Evolutionary conservation across 2,797 vertebrate species (phyloP).

Genomic region (Tapirus indicus): DNA sequence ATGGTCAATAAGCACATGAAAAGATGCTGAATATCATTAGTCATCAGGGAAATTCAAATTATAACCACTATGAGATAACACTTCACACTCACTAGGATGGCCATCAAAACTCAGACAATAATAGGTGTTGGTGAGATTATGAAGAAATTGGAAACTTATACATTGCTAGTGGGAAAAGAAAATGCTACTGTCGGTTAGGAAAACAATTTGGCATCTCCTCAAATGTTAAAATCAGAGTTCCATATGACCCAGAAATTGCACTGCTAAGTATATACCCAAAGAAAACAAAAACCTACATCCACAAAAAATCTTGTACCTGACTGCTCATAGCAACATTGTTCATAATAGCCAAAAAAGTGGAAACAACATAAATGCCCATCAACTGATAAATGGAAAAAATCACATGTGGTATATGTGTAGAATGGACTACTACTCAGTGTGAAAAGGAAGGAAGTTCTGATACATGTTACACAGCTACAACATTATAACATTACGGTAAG

Average conservation of each 20-base stretch:
- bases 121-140: neutral
- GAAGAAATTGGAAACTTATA: neutral
- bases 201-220: neutral
- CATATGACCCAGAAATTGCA: neutral
- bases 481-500: neutral
- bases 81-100: neutral
- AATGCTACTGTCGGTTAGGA: neutral
- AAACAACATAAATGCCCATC: neutral
- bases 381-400: neutral
- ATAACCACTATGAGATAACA: neutral
- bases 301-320: neutral
- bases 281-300: neutral
- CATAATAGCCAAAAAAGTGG: neutral
- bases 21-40: neutral
- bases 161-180: neutral
- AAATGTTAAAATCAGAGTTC: neutral
- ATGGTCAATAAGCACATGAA: neutral
- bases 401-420: neutral
- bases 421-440: neutral
- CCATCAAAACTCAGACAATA: too few relatives aligned
- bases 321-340: neutral
- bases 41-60: neutral
- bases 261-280: neutral
- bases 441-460: neutral
- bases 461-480: too few relatives aligned